Base-by-base conservation (phyloP, 64 coral and sea anemone species). In the Stichodactyla helianthus region DNA sequence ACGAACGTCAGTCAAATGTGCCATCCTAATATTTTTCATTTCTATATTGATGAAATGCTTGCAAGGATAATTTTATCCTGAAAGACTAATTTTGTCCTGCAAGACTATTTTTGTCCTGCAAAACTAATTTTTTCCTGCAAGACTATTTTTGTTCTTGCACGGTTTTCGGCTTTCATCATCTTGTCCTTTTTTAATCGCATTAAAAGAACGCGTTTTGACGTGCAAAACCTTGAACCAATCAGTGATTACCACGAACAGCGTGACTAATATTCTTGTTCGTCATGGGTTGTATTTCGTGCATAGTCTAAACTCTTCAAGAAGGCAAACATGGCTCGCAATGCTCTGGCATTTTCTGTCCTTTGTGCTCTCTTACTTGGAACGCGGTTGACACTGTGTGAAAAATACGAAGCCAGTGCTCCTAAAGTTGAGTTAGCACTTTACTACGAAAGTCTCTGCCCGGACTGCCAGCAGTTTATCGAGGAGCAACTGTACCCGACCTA, bases 371-470 rank as follows among this genome's bases (percentile, higher is more conserved):
- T 23, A 74, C 68, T 74, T 23, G 9, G 11, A 14, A 11, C 68
- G 25, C 10, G 27, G 23, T 13, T 10, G 25, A 31, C 23, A 13
- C 31, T 31, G 1, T 0, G 25, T 2, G 68, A 26, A 25, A 26
- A 31, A 14, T 31, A 74, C 68, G 25, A 28, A 11, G 25, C 4
- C 23, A 74, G 27, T 31, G 85, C 90, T 28, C 86, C 90, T 1
- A 87, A 87, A 52, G 89, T 94, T 27, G 64, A 82, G 0, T 4
- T 95, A 14, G 76, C 82, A 12, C 50, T 95, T 18, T 95, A 95
- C 61, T 88, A 85, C 59, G 93, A 95, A 86, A 95, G 93, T 71
- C 82, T 95, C 2, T 95, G 93, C 55, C 80, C 80, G 4, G 93
- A 83, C 58, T 95, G 93, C 31, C 85, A 83, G 35, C 14, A 80